A percentile compares a stretch with the other conserved stretches of the same genome.
Evolutionary conservation across 2,888 invertebrate species (phyloP).

Genomic region (Oscheius myriophilus): DNA sequence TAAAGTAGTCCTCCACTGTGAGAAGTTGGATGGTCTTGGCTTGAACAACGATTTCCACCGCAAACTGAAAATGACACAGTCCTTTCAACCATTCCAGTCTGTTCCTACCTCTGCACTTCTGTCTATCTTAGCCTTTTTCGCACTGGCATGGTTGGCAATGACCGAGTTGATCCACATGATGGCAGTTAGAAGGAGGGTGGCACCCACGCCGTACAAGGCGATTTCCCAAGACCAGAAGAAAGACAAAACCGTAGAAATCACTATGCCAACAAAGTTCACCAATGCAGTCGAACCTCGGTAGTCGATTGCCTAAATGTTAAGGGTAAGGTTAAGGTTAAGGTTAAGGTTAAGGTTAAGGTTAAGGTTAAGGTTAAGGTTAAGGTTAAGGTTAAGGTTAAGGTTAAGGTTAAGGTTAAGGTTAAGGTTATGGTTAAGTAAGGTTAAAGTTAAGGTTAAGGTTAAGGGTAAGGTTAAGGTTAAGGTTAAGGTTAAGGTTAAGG

Average conservation of each 20-base stretch:
- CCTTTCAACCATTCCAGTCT: no score
- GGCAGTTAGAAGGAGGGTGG: conserved; percentile 1
- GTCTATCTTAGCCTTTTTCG: conserved; percentile 35
- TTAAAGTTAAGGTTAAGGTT: no score
- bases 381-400: no score
- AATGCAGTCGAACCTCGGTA: conserved; percentile 19
- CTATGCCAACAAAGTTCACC: conserved; percentile 3
- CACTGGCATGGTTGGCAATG: conserved; percentile 31
- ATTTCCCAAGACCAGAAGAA: conserved; percentile 9
- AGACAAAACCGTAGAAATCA: background rate
- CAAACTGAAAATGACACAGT: conserved; percentile 53
- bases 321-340: no score
- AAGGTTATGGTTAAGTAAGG: no score
- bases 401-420: no score
- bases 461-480: no score
- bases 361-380: no score
- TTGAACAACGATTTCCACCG: conserved; percentile 72
- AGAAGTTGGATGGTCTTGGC: conserved; percentile 72
- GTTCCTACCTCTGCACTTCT: conserved; percentile 29
- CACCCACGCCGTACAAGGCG: background rate
- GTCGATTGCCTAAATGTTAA: conserved; percentile 6
- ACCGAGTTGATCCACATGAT: conserved; percentile 13
- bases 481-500: no score
- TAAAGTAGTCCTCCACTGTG: conserved; percentile 70
- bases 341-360: no score